phyloP scores from a whole-genome alignment of 64 coral and sea anemone genomes.

The Dendronephthya gigantea region DNA sequence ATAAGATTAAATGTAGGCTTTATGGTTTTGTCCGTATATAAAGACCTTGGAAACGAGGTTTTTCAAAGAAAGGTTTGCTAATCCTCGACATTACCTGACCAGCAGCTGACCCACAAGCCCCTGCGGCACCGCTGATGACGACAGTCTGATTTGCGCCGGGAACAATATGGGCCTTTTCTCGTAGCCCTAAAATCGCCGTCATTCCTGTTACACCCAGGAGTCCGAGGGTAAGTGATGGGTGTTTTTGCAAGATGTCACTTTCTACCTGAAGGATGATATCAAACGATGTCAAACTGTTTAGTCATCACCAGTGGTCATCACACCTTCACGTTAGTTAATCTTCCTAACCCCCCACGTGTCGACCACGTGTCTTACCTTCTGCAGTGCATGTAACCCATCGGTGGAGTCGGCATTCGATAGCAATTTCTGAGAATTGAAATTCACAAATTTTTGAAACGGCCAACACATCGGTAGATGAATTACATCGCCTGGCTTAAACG shows the following conservation, averaged over 20 bases:
- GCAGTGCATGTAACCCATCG: background rate
- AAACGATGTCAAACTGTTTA: too few species aligned
- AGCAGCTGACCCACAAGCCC: slow-evolving; percentile 66
- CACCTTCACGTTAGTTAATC: background rate
- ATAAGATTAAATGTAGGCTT: too few species aligned
- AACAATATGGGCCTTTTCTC: slow-evolving; percentile 50
- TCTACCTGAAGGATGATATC: slow-evolving; percentile 28
- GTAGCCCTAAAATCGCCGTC: slow-evolving; percentile 47
- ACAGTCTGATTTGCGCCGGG: slow-evolving; percentile 52
- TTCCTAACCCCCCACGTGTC: too few species aligned
- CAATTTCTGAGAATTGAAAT: background rate
- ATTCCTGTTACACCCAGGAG: slow-evolving; percentile 50
- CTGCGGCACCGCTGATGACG: slow-evolving; percentile 63
- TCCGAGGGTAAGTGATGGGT: slow-evolving; percentile 59
- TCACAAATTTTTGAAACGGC: slow-evolving; percentile 56
- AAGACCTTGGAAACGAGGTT: too few species aligned
- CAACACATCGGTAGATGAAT: slow-evolving; percentile 19
- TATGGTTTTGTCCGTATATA: too few species aligned
- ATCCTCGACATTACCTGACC: too few species aligned
- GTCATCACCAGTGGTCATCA: too few species aligned
- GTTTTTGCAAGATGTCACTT: slow-evolving; percentile 27
- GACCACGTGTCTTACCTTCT: background rate
- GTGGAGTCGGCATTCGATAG: background rate
- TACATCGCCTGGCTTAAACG: slow-evolving; percentile 46
- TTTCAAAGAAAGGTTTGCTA: too few species aligned